These are phyloP conservation scores for Karalla daura DNA, from an alignment of 2,797 vertebrate species.

Conservation along the genomic window DNA sequence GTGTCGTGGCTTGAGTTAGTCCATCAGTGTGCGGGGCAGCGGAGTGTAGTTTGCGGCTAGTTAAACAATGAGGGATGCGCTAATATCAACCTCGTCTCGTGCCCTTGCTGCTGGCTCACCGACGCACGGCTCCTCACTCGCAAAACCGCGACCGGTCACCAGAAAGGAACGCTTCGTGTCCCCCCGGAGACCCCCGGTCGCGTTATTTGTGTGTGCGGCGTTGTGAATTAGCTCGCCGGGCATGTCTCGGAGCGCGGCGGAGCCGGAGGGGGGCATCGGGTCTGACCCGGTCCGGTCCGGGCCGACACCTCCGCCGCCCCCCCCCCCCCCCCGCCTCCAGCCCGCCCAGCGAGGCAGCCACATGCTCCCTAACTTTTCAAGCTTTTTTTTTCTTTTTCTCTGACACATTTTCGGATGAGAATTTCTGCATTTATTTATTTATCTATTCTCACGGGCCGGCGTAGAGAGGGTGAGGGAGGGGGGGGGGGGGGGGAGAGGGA, in stretches of 20 bases:
- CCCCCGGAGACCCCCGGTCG: fast-evolving
- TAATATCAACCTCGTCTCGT: conserved; percentile 1
- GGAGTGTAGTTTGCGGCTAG: conserved; percentile 60
- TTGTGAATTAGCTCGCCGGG: conserved; percentile 27
- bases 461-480: too few relatives aligned
- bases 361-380: not conserved
- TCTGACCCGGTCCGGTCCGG: conserved; percentile 18
- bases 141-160: fast-evolving
- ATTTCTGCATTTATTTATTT: too few relatives aligned
- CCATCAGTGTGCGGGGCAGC: conserved; percentile 11
- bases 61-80: conserved; percentile 63
- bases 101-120: not conserved
- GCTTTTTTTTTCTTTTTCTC: conserved; percentile 8
- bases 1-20: too few relatives aligned
- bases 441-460: too few relatives aligned
- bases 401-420: too few relatives aligned
- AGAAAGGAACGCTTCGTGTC: not conserved
- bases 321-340: fast-evolving
- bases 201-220: not conserved
- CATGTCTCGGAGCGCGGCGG: conserved; percentile 29
- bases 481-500: too few relatives aligned
- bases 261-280: conserved; percentile 40
- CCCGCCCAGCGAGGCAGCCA: fast-evolving
- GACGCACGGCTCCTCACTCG: not conserved
- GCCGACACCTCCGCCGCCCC: not conserved